Percentiles rank a stretch among this genome's conserved stretches.
These are phyloP conservation scores for Coleophora deauratella DNA, from an alignment of 2,888 invertebrate genomes.

Conservation along the genomic window DNA sequence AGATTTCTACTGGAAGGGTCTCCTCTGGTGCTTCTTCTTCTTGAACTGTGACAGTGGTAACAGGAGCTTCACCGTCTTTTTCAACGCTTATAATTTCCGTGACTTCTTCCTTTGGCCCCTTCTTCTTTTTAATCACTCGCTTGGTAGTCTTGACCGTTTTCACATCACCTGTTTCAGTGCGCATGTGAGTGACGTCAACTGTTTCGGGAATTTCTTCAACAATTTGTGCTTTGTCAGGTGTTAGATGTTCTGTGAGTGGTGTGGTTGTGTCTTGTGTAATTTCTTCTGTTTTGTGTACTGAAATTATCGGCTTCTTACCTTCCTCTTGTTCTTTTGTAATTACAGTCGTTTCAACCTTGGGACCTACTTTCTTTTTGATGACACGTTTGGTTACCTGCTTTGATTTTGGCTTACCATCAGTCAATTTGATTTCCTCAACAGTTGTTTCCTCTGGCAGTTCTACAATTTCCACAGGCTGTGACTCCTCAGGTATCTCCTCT, in stretches of 20 bases:
- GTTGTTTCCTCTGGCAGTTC: constrained; percentile 41
- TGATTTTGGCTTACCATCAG: constrained; percentile 30
- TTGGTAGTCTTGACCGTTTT: constrained; percentile 19
- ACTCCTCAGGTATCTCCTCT: constrained; percentile 40
- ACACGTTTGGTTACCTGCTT: constrained; percentile 40
- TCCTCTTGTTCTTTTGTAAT: constrained; percentile 15
- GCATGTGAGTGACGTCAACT: constrained; percentile 13
- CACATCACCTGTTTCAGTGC: constrained; percentile 19
- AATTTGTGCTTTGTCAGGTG: constrained; percentile 18
- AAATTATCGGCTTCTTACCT: constrained; percentile 33
- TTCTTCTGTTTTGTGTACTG: constrained; percentile 38
- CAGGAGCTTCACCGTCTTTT: constrained; percentile 27
- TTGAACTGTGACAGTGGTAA: constrained; percentile 29
- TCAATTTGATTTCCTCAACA: constrained; percentile 27
- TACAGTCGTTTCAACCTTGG: constrained; percentile 28
- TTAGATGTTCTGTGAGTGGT: background rate
- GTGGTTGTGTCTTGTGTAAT: constrained; percentile 16
- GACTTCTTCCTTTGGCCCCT: constrained; percentile 18
- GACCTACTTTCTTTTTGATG: constrained; percentile 48
- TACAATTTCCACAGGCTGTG: constrained; percentile 16
- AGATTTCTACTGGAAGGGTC: constrained; percentile 15
- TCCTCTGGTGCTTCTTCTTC: constrained; percentile 36
- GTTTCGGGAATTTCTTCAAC: constrained; percentile 16
- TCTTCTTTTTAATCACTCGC: background rate
- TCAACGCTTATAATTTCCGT: constrained; percentile 24